These are phyloP conservation scores for Ornithoptera alexandrae DNA, from an alignment of 2,888 invertebrate species.

Conservation along the genomic window DNA sequence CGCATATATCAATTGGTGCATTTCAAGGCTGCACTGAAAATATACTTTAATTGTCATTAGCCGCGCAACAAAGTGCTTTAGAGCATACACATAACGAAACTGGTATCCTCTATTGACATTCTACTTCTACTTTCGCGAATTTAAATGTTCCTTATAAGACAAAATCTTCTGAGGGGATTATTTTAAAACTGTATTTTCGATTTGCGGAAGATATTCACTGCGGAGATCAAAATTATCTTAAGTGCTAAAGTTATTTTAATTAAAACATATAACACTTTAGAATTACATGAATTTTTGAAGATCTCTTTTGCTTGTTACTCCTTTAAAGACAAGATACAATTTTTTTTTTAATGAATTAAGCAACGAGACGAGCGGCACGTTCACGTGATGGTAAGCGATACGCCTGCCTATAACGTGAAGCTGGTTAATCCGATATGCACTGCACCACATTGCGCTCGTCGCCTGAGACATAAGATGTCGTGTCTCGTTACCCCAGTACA, in stretches of 20 bases:
- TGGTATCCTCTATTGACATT: conserved; percentile 7
- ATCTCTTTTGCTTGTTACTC: no score
- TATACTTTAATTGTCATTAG: background rate
- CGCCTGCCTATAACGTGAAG: no score
- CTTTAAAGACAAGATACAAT: no score
- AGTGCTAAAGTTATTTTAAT: conserved; percentile 3
- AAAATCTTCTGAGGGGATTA: conserved; percentile 11
- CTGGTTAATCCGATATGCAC: no score
- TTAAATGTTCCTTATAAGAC: conserved; percentile 13
- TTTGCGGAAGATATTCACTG: conserved; percentile 6
- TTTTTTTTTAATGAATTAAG: no score
- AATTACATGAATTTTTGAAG: no score
- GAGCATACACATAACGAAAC: conserved; percentile 10
- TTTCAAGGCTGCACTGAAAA: conserved; percentile 19
- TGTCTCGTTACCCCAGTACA: no score
- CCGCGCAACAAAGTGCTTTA: background rate
- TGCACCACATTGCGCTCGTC: no score
- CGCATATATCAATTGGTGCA: background rate
- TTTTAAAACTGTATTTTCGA: conserved; percentile 3
- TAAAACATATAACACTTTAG: background rate
- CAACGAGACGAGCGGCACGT: no score
- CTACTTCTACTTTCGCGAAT: conserved; percentile 20
- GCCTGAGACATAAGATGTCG: no score
- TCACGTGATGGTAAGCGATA: no score
- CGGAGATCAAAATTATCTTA: conserved; percentile 5